A percentile compares a stretch with the other conserved stretches of the same genome.
Evolutionary conservation across 2,113 vertebrate species (phyloP).

Genomic region (Oryzias melastigma): DNA sequence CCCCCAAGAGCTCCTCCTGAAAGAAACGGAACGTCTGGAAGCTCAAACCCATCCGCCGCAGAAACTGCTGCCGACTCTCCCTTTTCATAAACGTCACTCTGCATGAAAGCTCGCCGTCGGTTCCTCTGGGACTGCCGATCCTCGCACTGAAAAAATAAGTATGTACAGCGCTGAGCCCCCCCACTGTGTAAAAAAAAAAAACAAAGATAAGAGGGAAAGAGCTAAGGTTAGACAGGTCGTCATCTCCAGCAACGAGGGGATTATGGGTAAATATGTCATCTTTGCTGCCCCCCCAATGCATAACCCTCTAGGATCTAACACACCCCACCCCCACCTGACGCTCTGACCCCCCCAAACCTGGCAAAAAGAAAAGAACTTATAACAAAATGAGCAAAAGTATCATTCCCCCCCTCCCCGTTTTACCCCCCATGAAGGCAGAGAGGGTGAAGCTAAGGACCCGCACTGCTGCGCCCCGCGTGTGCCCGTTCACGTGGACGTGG

Average conservation of each 20-base stretch:
- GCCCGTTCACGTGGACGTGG: conserved; percentile 28
- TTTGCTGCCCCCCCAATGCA: conserved; percentile 43
- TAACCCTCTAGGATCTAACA: conserved; percentile 64
- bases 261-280: conserved; percentile 62
- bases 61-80: conserved; percentile 40
- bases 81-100: conserved; percentile 34
- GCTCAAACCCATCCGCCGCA: conserved; percentile 58
- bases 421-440: conserved; percentile 51
- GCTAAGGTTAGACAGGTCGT: conserved; percentile 65
- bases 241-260: conserved; percentile 65
- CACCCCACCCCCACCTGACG: conserved; percentile 49
- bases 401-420: conserved; percentile 29
- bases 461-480: conserved; percentile 36
- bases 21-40: conserved; percentile 25
- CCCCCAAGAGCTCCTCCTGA: conserved; percentile 1
- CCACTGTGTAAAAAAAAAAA: conserved; percentile 38
- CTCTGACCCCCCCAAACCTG: conserved; percentile 10
- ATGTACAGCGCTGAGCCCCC: conserved; percentile 74
- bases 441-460: conserved; percentile 57
- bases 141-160: conserved; percentile 75
- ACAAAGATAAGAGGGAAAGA: conserved; percentile 41
- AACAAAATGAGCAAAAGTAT: conserved; percentile 71
- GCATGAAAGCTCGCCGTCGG: too few species aligned
- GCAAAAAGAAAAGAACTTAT: conserved; percentile 61
- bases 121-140: conserved; percentile 2